Conservation (phyloP, 2,888 invertebrate species). For the Diplolepis rosae region DNA sequence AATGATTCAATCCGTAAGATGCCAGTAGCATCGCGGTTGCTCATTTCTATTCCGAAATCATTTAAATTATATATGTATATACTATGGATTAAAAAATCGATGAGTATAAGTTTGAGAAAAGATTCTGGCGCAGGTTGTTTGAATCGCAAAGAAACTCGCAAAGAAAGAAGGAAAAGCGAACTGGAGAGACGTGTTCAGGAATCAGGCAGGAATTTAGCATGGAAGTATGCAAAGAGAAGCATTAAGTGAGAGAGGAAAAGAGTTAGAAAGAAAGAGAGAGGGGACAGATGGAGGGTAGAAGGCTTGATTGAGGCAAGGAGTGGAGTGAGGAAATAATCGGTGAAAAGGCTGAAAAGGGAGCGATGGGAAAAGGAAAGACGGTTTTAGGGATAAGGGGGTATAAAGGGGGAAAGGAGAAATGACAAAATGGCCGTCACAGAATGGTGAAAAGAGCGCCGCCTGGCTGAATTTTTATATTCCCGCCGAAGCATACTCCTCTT, state of each 20-base stretch:
- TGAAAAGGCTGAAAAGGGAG: constrained; percentile 1
- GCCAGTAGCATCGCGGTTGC: not conserved
- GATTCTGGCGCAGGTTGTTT: constrained; percentile 50
- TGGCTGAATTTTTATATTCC: constrained; percentile 68
- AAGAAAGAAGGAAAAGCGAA: constrained; percentile 44
- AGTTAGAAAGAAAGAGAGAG: constrained; percentile 38
- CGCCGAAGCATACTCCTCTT: constrained; percentile 47
- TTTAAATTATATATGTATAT: no score
- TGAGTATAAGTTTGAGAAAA: constrained; percentile 41
- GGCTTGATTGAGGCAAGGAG: not conserved
- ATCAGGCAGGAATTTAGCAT: constrained; percentile 32
- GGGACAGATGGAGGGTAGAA: constrained; percentile 34
- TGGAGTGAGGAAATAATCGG: constrained; percentile 24
- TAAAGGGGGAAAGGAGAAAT: constrained; percentile 35
- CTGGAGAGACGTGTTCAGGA: constrained; percentile 44
- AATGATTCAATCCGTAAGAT: not conserved
- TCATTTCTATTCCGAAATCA: not conserved
- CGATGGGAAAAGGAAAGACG: constrained; percentile 32
- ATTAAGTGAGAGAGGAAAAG: constrained; percentile 28
- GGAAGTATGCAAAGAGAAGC: constrained; percentile 47
- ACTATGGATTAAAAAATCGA: constrained; percentile 47
- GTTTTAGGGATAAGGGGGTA: constrained; percentile 39
- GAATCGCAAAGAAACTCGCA: constrained; percentile 39
- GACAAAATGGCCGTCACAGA: constrained; percentile 65
- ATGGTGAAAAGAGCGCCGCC: constrained; percentile 66